These are phyloP conservation scores for Bellardia pandia DNA, from an alignment of 2,888 invertebrate species.

Conservation along the genomic window DNA sequence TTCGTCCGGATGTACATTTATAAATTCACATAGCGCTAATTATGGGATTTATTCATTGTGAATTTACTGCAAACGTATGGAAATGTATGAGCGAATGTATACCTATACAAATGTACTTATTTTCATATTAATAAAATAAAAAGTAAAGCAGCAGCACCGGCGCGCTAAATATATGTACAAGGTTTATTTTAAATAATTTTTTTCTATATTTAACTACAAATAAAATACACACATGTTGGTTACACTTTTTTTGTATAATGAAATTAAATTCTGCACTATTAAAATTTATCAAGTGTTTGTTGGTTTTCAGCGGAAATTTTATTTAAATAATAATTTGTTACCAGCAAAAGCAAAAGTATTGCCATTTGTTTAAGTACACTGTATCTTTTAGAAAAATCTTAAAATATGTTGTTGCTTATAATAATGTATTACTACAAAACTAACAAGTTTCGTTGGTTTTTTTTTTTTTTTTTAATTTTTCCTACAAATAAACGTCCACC, in stretches of 20 bases:
- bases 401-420: neutral
- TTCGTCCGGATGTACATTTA: conserved; percentile 62
- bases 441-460: neutral
- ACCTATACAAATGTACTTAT: neutral
- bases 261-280: conserved; percentile 28
- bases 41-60: conserved; percentile 67
- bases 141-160: conserved; percentile 7
- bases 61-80: conserved; percentile 42
- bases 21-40: conserved; percentile 66
- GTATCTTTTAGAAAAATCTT: neutral
- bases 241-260: neutral
- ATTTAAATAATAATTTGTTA: neutral
- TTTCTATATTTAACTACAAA: conserved; percentile 1
- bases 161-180: conserved; percentile 16
- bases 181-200: conserved; percentile 55
- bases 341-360: no score
- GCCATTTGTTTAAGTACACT: neutral
- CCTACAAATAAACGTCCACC: neutral
- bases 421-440: neutral
- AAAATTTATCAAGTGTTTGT: conserved; percentile 47
- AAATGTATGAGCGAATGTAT: neutral
- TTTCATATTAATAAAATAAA: conserved; percentile 11
- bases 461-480: neutral
- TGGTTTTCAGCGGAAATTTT: conserved; percentile 27
- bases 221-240: neutral